Evolutionary conservation across 1,140 invertebrate species (phyloP).

Genomic region (Caenorhabditis inopinata): DNA sequence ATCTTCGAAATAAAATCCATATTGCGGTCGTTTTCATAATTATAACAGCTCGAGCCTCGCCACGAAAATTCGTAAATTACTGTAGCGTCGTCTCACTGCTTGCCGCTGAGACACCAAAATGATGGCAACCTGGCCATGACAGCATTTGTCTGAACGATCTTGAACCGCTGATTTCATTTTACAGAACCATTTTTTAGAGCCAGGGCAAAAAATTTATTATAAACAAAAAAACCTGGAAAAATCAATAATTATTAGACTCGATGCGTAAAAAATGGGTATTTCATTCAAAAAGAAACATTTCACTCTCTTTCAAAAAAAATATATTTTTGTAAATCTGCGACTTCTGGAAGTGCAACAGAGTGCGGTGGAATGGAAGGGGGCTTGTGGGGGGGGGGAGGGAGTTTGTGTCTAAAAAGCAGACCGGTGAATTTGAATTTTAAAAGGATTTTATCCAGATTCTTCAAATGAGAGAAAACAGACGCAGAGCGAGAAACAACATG

Average conservation of each 20-base stretch:
- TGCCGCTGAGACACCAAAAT: not conserved
- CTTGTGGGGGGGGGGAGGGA: not conserved
- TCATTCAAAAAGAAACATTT: not conserved
- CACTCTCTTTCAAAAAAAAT: no score
- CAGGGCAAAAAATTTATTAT: not conserved
- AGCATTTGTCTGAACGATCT: no score
- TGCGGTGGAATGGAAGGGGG: no score
- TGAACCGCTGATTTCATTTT: no score
- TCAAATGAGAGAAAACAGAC: not conserved
- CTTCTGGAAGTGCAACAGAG: no score
- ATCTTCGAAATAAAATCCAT: not conserved
- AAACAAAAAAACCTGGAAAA: not conserved
- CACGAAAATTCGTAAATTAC: not conserved
- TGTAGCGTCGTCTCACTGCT: no score
- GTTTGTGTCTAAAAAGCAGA: not conserved
- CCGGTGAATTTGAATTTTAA: not conserved
- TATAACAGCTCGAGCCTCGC: not conserved
- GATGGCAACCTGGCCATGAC: not conserved
- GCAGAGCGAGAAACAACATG: conserved; percentile 26
- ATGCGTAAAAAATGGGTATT: not conserved
- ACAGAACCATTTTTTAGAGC: no score
- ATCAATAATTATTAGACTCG: not conserved
- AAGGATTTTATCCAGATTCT: not conserved
- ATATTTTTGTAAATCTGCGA: no score
- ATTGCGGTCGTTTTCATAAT: not conserved